Evolutionary conservation across 2,888 invertebrate species (phyloP).

Genomic region (Plebejus anna): DNA sequence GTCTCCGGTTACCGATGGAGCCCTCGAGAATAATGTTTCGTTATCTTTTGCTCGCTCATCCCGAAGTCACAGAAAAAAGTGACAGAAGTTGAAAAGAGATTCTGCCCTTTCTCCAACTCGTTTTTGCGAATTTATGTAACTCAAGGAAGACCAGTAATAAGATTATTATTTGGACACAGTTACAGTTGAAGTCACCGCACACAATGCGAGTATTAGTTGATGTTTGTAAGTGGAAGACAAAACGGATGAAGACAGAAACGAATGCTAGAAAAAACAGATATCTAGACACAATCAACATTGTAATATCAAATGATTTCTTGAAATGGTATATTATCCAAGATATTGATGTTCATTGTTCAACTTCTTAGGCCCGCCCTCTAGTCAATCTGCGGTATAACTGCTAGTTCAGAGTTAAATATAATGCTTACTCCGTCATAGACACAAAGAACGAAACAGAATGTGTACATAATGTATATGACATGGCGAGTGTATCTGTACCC

Average conservation of each 20-base stretch:
- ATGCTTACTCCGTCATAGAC: no score
- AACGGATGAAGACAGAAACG: slow-evolving; percentile 11
- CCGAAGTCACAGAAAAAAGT: neutral
- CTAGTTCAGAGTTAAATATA: no score
- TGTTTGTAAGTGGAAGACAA: slow-evolving; percentile 8
- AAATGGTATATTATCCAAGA: neutral
- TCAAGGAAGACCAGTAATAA: neutral
- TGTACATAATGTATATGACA: neutral
- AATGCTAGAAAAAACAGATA: slow-evolving; percentile 1
- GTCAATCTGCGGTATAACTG: no score
- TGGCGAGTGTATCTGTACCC: neutral
- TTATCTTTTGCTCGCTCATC: neutral
- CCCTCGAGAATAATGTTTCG: neutral
- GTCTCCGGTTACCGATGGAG: neutral
- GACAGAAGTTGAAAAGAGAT: neutral
- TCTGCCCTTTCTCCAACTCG: neutral
- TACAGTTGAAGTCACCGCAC: slow-evolving; percentile 3
- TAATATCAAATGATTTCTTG: slow-evolving; percentile 13
- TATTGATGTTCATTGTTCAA: neutral
- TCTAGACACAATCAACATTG: neutral
- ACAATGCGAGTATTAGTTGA: slow-evolving; percentile 18
- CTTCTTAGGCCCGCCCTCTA: neutral
- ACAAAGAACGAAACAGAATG: neutral
- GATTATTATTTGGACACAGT: neutral
- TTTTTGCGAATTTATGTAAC: neutral